Percentiles rank a stretch among this genome's conserved stretches.
phyloP scores from a whole-genome alignment of 1,140 invertebrate species.

The Harpegnathos saltator region DNA sequence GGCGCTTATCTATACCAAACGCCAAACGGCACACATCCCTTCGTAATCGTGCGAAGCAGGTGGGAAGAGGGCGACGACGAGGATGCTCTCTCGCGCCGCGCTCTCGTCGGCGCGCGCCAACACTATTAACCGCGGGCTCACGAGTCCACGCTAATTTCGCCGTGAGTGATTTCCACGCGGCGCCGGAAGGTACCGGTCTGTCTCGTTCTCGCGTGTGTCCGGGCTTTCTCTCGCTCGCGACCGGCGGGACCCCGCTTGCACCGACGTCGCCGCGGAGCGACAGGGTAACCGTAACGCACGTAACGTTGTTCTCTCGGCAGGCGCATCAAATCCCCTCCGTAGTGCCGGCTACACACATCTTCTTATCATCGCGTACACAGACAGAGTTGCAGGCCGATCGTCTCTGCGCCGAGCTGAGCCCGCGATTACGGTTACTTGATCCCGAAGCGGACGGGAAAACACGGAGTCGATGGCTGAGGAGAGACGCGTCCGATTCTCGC shows the following conservation, averaged over 20 bases:
- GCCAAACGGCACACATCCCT: conserved; percentile 20
- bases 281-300: too few species aligned
- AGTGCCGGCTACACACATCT: not conserved
- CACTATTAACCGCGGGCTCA: conserved; percentile 48
- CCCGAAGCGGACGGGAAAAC: too few species aligned
- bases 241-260: conserved; percentile 7
- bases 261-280: not conserved
- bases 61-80: conserved; percentile 1
- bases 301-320: too few species aligned
- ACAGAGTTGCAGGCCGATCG: not conserved
- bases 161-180: conserved; percentile 55
- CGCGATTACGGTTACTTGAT: not conserved
- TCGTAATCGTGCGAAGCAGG: conserved; percentile 37
- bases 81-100: not conserved
- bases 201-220: conserved; percentile 41
- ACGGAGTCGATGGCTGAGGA: too few species aligned
- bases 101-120: conserved; percentile 20
- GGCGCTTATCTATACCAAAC: conserved; percentile 57
- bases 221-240: conserved; percentile 52
- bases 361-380: not conserved
- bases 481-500: too few species aligned
- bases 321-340: too few species aligned
- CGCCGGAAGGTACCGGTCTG: conserved; percentile 48
- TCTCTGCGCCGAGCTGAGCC: not conserved
- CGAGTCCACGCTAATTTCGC: conserved; percentile 36